Evolutionary conservation across 2,888 invertebrate genomes (phyloP), one percentile per base, ranked within the genome.

Genomic region (Xestia sexstrigata): DNA sequence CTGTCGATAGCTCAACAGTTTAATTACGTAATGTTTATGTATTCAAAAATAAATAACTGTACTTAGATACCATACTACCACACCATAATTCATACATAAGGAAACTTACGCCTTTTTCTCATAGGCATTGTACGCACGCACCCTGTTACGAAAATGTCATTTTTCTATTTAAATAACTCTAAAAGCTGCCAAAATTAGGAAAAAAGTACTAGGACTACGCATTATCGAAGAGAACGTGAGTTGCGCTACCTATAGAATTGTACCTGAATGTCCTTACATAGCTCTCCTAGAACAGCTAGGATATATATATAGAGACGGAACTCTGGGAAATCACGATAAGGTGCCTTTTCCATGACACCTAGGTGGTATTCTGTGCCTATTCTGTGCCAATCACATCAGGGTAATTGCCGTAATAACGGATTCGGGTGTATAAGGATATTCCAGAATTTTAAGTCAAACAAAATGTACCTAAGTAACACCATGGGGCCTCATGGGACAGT

Each of bases 1-100:
- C 66, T 62, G 74, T 85, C 63, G 74, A 76, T 72, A 75, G 30
- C 47, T 76, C 45, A 45, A 62, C 52, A 52, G 45, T 67, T 35
- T n/a, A 23, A 49, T 58, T 39, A 52, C 17, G 45, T 47, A 60
- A 49, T 30, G 0, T 13, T 23, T 9, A 6, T 3, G 35, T 35
- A 45, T 45, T 45, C 45, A 30, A 45, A 42, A 26, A 20, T 20
- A 11, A 26, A 20, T 15, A n/a, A 55, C 23, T 58, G 30, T 60
- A 42, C 17, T 3, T 30, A 35, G 20, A 20, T 35, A 62, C 30
- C 30, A 3, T 30, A 26, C 5, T 35, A 35, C 30, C 30, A 3
- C 8, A 26, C 5, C n/a, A 1, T 55, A 1, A 55, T n/a, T 55
- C n/a, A n/a, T 55, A 9, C 20, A n/a, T 55, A 55, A 11, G 0